Evolutionary conservation across 2,113 vertebrate species (phyloP).

Genomic region (Semnornis frantzii): DNA sequence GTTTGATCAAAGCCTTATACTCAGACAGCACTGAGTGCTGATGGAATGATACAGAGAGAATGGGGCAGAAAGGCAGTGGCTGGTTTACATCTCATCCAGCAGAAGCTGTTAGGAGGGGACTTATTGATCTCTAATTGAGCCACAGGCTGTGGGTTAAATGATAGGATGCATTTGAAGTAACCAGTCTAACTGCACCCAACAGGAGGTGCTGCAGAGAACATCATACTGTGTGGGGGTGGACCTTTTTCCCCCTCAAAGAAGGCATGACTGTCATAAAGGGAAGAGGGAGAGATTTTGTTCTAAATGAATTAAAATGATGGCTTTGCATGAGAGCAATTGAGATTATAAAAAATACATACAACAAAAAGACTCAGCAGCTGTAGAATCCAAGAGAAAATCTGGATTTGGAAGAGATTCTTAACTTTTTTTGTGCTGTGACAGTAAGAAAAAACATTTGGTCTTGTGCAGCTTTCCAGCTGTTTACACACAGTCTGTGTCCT

Average conservation of each 20-base stretch:
- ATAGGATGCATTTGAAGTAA: background rate
- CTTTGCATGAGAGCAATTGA: slow-evolving; percentile 29
- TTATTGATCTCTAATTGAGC: slow-evolving; percentile 42
- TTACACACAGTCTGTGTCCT: background rate
- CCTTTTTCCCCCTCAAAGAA: background rate
- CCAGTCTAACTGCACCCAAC: background rate
- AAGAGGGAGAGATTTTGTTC: slow-evolving; percentile 35
- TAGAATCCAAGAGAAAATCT: slow-evolving; percentile 49
- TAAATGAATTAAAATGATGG: slow-evolving; percentile 24
- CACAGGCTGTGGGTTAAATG: background rate
- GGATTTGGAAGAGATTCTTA: slow-evolving; percentile 54
- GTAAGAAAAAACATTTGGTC: slow-evolving; percentile 38
- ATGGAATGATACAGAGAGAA: slow-evolving; percentile 44
- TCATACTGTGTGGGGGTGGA: background rate
- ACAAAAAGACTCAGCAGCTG: slow-evolving; percentile 53
- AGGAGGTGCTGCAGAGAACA: slow-evolving; percentile 24
- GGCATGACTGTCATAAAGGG: background rate
- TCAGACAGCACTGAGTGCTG: slow-evolving; percentile 33
- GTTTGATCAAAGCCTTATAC: slow-evolving; percentile 55
- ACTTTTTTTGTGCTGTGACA: slow-evolving; percentile 35
- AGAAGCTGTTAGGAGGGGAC: background rate
- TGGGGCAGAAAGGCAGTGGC: background rate
- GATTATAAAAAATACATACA: slow-evolving; percentile 69
- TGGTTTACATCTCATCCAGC: slow-evolving; percentile 48
- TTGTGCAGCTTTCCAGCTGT: slow-evolving; percentile 47